These are phyloP conservation scores for Drosophila rhopaloa DNA, from an alignment of 1,140 invertebrate species.

Conservation along the genomic window DNA sequence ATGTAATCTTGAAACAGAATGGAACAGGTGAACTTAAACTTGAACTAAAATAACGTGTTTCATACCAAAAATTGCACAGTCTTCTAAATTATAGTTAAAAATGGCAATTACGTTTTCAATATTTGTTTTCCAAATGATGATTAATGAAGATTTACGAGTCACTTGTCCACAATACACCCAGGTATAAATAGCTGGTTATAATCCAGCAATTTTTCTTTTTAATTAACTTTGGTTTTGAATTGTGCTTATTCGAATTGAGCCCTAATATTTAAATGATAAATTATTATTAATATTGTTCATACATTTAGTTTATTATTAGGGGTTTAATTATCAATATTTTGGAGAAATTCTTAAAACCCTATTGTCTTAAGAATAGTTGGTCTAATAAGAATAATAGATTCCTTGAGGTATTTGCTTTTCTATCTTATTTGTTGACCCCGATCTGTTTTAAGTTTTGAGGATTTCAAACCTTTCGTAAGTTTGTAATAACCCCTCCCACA, in stretches of 20 bases:
- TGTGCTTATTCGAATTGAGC: not conserved
- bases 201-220: not conserved
- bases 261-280: not conserved
- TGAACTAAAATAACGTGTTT: not conserved
- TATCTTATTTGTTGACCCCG: not conserved
- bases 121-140: not conserved
- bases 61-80: too few relatives aligned
- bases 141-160: conserved; percentile 2
- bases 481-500: not conserved
- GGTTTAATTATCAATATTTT: too few relatives aligned
- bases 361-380: too few relatives aligned
- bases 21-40: too few relatives aligned
- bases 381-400: too few relatives aligned
- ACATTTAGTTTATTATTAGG: too few relatives aligned
- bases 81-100: too few relatives aligned
- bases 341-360: too few relatives aligned
- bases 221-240: not conserved
- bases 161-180: not conserved
- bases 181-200: not conserved
- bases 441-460: not conserved
- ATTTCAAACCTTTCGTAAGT: not conserved
- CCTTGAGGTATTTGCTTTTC: not conserved
- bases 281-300: not conserved
- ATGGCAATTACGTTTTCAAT: not conserved
- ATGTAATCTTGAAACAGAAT: too few relatives aligned